Evolutionary conservation across 2,888 invertebrate genomes (phyloP), one percentile per base, ranked within the genome.

Genomic region (Drosophila recens): DNA sequence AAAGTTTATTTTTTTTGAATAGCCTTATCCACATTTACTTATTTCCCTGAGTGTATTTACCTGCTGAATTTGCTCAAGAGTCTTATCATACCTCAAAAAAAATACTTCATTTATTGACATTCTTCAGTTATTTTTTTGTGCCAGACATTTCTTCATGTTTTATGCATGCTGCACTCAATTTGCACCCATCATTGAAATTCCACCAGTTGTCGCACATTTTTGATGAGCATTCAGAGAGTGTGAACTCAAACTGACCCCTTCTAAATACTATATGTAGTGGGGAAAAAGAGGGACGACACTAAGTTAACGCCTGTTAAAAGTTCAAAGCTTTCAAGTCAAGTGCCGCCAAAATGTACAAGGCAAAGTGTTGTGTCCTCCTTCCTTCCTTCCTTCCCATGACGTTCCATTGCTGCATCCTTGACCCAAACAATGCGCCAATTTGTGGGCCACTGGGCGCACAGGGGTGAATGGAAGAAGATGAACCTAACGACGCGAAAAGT

Each of bases 401-500:
- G 76, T 46, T 59, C 64, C 58, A 36, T 66, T 51, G 53, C 64
- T 69, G 82, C 71, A 84, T 82, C 89, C 82, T 82, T 88, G 82
- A 88, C 89, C 82, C 82, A 88, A 82, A 88, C 88, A 88, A 88
- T 75, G 68, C 88, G 70, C 61, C 70, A 67, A 73, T 73, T 82
- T 79, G 72, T 79, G 75, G 67, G 79, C 72, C 79, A 69, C 20
- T 34, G 43, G 56, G 54, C 49, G 52, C 33, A 27, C 38, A 27
- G 27, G 45, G 38, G 20, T 40, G 56, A 23, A 49, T 38, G 42
- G 13, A 8, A 23, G 23, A 54, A 43, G 13, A 8, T 17, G 23
- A 54, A 43, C 46, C 64, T 43, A 77, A 73, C 72, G 65, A 75
- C 10, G 63, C 46, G 48, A 62, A 75, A 63, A 72, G 58, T 59